Base-by-base conservation (phyloP, 2,888 invertebrate genomes). In the Trachelus stipa region DNA sequence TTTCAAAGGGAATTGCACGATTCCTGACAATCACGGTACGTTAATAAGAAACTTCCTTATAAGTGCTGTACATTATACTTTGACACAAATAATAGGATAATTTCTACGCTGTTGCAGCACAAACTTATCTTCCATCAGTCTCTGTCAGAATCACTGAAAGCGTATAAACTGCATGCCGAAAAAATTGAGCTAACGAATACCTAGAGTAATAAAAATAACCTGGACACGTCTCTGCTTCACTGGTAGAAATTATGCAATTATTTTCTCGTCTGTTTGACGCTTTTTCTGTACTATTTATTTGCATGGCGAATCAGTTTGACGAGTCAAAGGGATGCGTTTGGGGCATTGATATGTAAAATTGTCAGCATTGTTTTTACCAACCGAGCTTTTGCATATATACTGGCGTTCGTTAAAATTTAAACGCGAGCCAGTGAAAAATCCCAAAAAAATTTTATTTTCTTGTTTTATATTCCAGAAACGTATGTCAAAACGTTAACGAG, bases 401-500 rank as follows among this genome's bases (percentile, higher is more conserved):
- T 23, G 56, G 9, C 23, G 23, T 23, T 56, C 9, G 56, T 23
- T 56, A 9, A 23, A 56, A 23, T 56, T 23, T 23, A 23, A 23
- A 23, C 56, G 23, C 9, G 23, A 9, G 23, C 9, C 9, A 56
- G 1, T 56, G 23, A 56, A 56, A 56, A 9, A 2, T 1, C 40
- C 12, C 12, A 15, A 4, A 0, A 23, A 23, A 56, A 0, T 23
- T 2, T 9, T 2, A 71, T 71, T 15, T 9, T 3, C 9, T 71
- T 71, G 33, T 34, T 31, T 71, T 9, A 23, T 12, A 82, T 91
- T 91, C 31, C 91, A 92, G 92, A 84, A 90, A 91, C 85, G 87
- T 91, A 80, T 88, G 88, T 77, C 83, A 86, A 68, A 90, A 88
- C 84, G 88, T 90, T 80, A 88, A 85, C 82, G 89, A 91, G 76